A percentile compares a stretch with the other conserved stretches of the same genome.
These are phyloP conservation scores for Psococerastis gibbosa DNA, from an alignment of 2,888 invertebrate species.

Conservation along the genomic window DNA sequence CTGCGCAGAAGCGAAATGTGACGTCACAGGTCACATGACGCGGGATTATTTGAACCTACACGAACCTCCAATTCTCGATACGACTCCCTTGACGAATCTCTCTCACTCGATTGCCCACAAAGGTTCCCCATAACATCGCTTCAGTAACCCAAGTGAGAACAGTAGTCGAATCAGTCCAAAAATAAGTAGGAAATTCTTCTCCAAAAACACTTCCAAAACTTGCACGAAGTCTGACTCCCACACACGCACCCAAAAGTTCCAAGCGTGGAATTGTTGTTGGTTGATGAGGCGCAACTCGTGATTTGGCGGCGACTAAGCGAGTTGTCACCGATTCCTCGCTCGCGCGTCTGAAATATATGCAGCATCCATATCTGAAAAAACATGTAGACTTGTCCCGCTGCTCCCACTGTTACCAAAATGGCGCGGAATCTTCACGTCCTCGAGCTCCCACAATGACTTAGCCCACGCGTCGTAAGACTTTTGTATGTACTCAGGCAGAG, in stretches of 20 bases:
- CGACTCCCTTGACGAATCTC: too few species aligned
- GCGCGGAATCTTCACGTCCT: constrained; percentile 16
- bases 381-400: constrained; percentile 15
- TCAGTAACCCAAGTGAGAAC: constrained; percentile 20
- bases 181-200: constrained; percentile 13
- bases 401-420: too few species aligned
- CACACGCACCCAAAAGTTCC: constrained; percentile 20
- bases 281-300: constrained; percentile 19
- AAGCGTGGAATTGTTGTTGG: constrained; percentile 20
- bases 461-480: constrained; percentile 15
- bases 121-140: too few species aligned
- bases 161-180: constrained; percentile 20
- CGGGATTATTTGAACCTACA: too few species aligned
- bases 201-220: constrained; percentile 14
- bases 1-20: too few species aligned
- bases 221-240: constrained; percentile 17
- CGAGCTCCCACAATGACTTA: constrained; percentile 13
- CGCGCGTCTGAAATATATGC: constrained; percentile 16
- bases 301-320: constrained; percentile 17
- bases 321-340: constrained; percentile 12
- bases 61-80: too few species aligned
- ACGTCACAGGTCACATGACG: too few species aligned
- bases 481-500: constrained; percentile 10
- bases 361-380: constrained; percentile 19
- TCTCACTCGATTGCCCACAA: too few species aligned